Evolutionary conservation across 2,113 vertebrate species (phyloP), one percentile per base, ranked within the genome.

Genomic region (Crypturellus undulatus): DNA sequence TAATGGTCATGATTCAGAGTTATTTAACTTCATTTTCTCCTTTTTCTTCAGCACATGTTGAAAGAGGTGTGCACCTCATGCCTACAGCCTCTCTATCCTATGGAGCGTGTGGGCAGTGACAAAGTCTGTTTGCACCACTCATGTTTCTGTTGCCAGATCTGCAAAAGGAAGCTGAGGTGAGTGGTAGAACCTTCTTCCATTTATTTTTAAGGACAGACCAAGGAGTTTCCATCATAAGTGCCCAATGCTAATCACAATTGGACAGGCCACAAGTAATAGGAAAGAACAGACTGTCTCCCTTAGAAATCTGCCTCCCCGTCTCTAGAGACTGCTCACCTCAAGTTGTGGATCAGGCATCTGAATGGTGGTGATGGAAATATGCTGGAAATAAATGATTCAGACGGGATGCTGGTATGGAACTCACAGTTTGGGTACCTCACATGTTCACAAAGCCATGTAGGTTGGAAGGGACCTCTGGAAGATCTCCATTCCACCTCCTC

Each of bases 141-240:
- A 0, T 99, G 99, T 94, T 99, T 99, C 97, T 98, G 98, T 96
- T 99, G 99, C 88, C 98, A 97, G 77, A 65, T 97, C 77, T 99
- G 99, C 6, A 77, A 98, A 79, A 98, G 96, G 97, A 98, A 98
- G 88, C 92, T 99, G 43, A 99, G 98, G 98, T 99, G 97, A 98
- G 98, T 94, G 78, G 18, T 9, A 18, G 43, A 58, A 26, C 34
- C 22, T 5, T 16, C 3, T 3, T 18, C 10, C 18, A 26, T 16
- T 80, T 84, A 12, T 42, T 85, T 70, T 21, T 19, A 52, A 76
- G 18, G 12, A 5, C 8, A 52, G 10, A 9, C 20, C 43, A 54
- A 68, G 60, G 3, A 34, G 17, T 25, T 73, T 56, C 51, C 59
- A 54, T 73, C 54, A 26, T 24, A 38, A 11, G 19, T 40, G 54